phyloP scores from a whole-genome alignment of 2,113 vertebrate genomes.

The Orycteropus afer region DNA sequence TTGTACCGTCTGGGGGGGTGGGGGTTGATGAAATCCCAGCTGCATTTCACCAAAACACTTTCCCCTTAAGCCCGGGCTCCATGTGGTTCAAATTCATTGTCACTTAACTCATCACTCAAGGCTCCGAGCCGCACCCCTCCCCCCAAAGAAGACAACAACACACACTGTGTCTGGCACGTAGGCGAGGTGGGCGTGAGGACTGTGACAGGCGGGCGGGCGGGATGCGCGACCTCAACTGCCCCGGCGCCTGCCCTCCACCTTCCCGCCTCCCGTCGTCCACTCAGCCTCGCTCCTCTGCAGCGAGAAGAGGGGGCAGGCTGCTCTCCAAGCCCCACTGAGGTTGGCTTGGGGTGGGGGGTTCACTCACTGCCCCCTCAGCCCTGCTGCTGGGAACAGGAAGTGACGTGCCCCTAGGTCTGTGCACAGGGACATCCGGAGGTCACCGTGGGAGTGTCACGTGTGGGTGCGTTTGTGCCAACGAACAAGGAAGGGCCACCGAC shows the following conservation, averaged over 20 bases:
- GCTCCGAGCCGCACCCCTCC: not conserved
- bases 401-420: not conserved
- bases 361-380: not conserved
- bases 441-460: not conserved
- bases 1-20: conserved; percentile 74
- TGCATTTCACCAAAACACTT: conserved; percentile 76
- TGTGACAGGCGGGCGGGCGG: conserved; percentile 46
- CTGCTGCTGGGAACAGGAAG: not conserved
- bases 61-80: conserved; percentile 65
- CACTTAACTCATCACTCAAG: conserved; percentile 76
- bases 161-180: conserved; percentile 10
- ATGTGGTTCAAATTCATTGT: conserved; percentile 79
- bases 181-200: conserved; percentile 73
- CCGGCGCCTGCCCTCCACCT: not conserved
- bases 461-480: rapidly evolving
- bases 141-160: conserved; percentile 65
- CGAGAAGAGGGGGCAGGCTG: not conserved
- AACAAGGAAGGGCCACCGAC: not conserved
- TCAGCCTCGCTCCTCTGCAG: not conserved
- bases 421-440: not conserved
- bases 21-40: conserved; percentile 73
- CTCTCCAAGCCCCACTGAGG: not conserved
- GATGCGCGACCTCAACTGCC: conserved; percentile 66
- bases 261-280: not conserved
- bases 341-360: not conserved